Conservation (phyloP, 2,888 invertebrate genomes). For the Brenthis hecate region DNA sequence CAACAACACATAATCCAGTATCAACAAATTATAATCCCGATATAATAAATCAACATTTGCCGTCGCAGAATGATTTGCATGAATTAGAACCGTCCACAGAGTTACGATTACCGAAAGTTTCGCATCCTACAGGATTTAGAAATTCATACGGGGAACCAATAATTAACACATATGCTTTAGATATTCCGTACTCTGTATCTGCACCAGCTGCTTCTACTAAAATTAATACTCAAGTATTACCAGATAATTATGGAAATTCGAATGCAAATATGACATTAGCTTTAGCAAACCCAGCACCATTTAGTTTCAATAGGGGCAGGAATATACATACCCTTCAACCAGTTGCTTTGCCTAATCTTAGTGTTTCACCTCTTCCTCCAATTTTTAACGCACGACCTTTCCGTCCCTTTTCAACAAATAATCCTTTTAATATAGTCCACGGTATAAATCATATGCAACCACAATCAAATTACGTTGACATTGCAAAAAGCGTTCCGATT, state of each 20-base stretch:
- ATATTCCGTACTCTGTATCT: constrained; percentile 65
- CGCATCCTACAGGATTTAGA: constrained; percentile 63
- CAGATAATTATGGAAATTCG: constrained; percentile 50
- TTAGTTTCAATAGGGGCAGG: constrained; percentile 70
- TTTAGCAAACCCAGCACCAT: constrained; percentile 72
- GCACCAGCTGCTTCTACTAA: constrained; percentile 71
- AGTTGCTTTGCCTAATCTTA: constrained; percentile 85
- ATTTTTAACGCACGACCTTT: constrained; percentile 85
- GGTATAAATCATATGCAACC: constrained; percentile 63
- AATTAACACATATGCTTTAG: constrained; percentile 56
- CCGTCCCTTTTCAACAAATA: constrained; percentile 55
- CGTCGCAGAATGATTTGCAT: constrained; percentile 53
- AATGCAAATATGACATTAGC: constrained; percentile 63
- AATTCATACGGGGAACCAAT: constrained; percentile 77
- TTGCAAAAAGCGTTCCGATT: constrained; percentile 85
- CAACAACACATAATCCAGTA: constrained; percentile 51
- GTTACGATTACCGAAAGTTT: constrained; percentile 65
- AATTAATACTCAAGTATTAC: constrained; percentile 67
- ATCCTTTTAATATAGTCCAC: constrained; percentile 54
- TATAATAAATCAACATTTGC: constrained; percentile 55
- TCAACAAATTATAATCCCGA: constrained; percentile 54
- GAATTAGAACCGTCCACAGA: constrained; percentile 52
- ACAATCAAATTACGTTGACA: constrained; percentile 69
- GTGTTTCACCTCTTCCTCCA: constrained; percentile 83
- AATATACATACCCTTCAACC: constrained; percentile 79